These are phyloP conservation scores for Sebastes diaconus DNA, from an alignment of 2,797 vertebrate species.

Conservation along the genomic window DNA sequence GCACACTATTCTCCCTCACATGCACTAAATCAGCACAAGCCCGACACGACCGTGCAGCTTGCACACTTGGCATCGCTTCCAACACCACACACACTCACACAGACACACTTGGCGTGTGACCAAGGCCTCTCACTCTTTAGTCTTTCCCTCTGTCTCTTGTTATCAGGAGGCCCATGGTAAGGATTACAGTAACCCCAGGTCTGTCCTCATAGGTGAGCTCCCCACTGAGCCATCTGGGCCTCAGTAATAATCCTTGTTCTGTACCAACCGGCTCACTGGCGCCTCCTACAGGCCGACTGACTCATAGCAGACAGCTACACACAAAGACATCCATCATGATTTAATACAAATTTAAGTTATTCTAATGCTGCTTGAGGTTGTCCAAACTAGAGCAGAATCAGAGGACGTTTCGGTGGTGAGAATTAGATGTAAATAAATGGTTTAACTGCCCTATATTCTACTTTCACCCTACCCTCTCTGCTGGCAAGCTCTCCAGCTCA, in stretches of 20 bases:
- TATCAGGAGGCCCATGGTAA: slow-evolving; percentile 72
- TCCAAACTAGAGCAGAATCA: neutral
- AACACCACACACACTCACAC: slow-evolving; percentile 20
- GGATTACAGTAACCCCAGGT: slow-evolving; percentile 80
- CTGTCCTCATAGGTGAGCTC: slow-evolving; percentile 77
- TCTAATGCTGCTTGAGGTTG: neutral
- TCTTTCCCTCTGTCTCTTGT: slow-evolving; percentile 55
- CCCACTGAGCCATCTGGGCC: slow-evolving; percentile 78
- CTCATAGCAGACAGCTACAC: slow-evolving; percentile 5
- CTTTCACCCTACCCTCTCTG: neutral
- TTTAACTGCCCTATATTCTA: slow-evolving; percentile 7
- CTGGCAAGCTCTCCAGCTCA: neutral
- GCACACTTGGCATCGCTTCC: slow-evolving; percentile 66
- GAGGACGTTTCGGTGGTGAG: neutral
- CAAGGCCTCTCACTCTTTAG: slow-evolving; percentile 60
- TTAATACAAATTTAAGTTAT: neutral
- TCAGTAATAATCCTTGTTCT: slow-evolving; percentile 44
- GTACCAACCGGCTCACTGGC: neutral
- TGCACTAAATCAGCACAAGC: slow-evolving; percentile 53
- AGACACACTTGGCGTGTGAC: slow-evolving; percentile 66
- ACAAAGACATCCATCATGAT: slow-evolving; percentile 27
- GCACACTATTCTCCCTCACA: slow-evolving; percentile 43
- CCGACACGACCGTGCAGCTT: slow-evolving; percentile 48
- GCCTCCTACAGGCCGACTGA: slow-evolving; percentile 51
- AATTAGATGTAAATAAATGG: neutral